Evolutionary conservation across 2,113 vertebrate species (phyloP).

Genomic region (Cariama cristata): DNA sequence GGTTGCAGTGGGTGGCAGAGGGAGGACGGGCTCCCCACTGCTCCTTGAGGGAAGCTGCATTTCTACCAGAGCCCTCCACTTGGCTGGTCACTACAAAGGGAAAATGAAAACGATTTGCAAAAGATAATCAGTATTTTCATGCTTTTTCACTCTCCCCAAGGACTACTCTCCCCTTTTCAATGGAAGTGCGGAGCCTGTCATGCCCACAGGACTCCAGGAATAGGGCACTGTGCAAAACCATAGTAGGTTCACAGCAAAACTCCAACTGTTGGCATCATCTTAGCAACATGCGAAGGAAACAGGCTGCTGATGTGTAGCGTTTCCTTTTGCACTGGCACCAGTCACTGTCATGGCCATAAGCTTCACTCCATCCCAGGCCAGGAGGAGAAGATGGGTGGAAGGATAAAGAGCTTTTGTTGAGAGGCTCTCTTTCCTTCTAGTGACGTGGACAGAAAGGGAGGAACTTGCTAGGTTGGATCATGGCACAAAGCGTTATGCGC

Average conservation of each 20-base stretch:
- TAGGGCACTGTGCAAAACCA: neutral
- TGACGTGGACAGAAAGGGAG: neutral
- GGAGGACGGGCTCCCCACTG: neutral
- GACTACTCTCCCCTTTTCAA: neutral
- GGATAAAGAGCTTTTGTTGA: neutral
- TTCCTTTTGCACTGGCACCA: neutral
- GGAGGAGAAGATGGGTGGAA: neutral
- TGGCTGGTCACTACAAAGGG: neutral
- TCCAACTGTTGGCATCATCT: rapidly evolving
- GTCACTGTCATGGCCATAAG: neutral
- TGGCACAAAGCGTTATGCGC: neutral
- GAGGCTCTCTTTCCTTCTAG: neutral
- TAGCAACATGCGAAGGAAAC: neutral
- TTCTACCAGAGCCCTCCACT: neutral
- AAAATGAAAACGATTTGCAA: neutral
- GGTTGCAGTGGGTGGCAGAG: neutral
- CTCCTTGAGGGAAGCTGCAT: neutral
- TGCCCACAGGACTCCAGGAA: neutral
- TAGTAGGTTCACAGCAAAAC: neutral
- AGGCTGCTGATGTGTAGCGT: neutral
- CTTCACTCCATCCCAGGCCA: rapidly evolving
- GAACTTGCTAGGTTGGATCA: neutral
- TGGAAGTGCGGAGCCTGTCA: neutral
- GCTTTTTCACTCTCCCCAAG: neutral
- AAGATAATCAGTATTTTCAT: neutral